These are phyloP conservation scores for Asobara japonica DNA, from an alignment of 1,140 invertebrate genomes.

Conservation along the genomic window DNA sequence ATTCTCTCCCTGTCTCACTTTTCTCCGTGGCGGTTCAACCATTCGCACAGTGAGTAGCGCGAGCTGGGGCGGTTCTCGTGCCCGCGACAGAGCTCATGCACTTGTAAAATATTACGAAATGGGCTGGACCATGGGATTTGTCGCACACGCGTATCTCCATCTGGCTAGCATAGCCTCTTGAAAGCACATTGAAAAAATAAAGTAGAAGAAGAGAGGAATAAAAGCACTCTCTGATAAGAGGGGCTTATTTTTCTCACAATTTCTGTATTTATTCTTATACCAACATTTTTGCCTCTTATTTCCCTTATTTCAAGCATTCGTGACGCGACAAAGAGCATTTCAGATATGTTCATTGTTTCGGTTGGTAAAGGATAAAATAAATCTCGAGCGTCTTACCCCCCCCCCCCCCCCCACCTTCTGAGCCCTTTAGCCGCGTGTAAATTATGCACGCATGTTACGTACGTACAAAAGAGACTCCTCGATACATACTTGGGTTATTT, in stretches of 20 bases:
- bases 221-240: not conserved
- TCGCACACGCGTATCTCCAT: conserved; percentile 10
- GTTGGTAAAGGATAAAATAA: conserved; percentile 4
- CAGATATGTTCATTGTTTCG: conserved; percentile 18
- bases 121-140: conserved; percentile 17
- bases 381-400: not conserved
- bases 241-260: not conserved
- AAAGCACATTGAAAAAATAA: not conserved
- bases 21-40: conserved; percentile 14
- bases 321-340: conserved; percentile 16
- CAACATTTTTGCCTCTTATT: conserved; percentile 23
- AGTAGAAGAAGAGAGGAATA: not conserved
- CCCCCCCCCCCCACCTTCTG: too few relatives aligned
- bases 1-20: conserved; percentile 16
- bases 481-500: conserved; percentile 15
- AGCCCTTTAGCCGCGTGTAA: not conserved
- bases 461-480: conserved; percentile 15
- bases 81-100: conserved; percentile 55
- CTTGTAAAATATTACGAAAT: conserved; percentile 59
- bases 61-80: conserved; percentile 37
- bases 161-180: not conserved
- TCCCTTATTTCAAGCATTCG: conserved; percentile 9
- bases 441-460: conserved; percentile 22
- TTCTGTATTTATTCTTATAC: not conserved
- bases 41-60: not conserved